Base-by-base conservation (phyloP, 2,797 vertebrate species). In the Muraenolepis orangiensis region DNA sequence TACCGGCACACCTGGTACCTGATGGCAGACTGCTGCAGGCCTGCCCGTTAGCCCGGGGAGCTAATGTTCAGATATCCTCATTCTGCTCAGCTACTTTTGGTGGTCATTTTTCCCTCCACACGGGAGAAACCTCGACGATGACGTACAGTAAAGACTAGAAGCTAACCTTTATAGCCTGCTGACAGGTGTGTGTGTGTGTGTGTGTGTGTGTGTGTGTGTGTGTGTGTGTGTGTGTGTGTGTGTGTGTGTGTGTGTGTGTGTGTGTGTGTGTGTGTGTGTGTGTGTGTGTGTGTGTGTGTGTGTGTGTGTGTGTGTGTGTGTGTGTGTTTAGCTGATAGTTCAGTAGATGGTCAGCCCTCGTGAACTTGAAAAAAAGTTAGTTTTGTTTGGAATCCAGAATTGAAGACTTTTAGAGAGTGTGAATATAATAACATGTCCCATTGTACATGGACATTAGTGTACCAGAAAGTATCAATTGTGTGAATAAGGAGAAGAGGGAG, bases 1-100 rank as follows among this genome's bases (percentile, higher is more conserved):
- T 72, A 3, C 14, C 12, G 23, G 26, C 72, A 73, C 32, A 23
- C 72, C 75, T 51, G 57, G 28, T 40, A n/a, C 42, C 38, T 72
- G n/a, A n/a, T n/a, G 30, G 71, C 36, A 67, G 6, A 18, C 74
- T 23, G 28, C 74, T 32, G 70, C 57, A 51, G 20, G 32, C 28
- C 40, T 46, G 46, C 64, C 20, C 18, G 51, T 23, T 1, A 7
- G 51, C 51, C 20, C 51, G 23, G 11, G 8, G 23, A 57, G 51
- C 51, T n/a, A 57, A n/a, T 20, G 6, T 57, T 57, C 51, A 23
- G n/a, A 57, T 6, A 20, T 10, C 46, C 7, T n/a, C 40, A 1
- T 42, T 42, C 40, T 42, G 16, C 16, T 42, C 46, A n/a, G 20
- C 46, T 57, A 18, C 16, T 57, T 42, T n/a, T 7, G 20, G 5